These are phyloP conservation scores for Protonibea diacanthus DNA, from an alignment of 2,797 vertebrate species.

Conservation along the genomic window DNA sequence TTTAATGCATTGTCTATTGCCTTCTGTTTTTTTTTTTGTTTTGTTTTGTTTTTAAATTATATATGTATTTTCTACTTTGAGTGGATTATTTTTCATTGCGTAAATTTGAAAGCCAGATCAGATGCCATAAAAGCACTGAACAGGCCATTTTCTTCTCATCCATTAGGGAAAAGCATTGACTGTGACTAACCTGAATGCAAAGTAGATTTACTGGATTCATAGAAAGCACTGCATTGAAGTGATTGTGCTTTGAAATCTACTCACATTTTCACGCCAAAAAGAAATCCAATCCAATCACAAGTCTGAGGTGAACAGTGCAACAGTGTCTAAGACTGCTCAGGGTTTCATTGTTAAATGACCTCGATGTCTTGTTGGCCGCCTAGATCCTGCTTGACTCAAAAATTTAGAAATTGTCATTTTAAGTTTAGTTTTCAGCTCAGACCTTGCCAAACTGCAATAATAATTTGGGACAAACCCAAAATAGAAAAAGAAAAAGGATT, in stretches of 20 bases:
- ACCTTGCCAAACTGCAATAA: neutral
- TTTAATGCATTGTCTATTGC: neutral
- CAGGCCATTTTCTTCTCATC: neutral
- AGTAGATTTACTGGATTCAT: neutral
- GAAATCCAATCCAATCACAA: conserved; percentile 2
- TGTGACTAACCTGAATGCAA: neutral
- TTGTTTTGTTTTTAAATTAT: neutral
- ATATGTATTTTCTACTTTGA: neutral
- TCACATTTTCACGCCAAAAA: neutral
- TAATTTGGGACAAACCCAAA: neutral
- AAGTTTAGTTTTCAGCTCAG: too few species aligned
- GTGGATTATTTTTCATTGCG: neutral
- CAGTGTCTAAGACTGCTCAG: too few species aligned
- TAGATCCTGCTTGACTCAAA: neutral
- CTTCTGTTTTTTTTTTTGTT: neutral
- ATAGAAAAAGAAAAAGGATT: too few species aligned
- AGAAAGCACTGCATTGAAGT: neutral
- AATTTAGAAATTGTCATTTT: too few species aligned
- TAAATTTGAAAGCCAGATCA: neutral
- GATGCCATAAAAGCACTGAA: neutral
- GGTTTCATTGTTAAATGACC: neutral
- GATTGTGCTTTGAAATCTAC: conserved; percentile 6
- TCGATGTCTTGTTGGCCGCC: too few species aligned
- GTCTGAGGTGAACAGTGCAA: too few species aligned
- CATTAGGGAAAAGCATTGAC: neutral